These are phyloP conservation scores for Drosophila quinaria DNA, from an alignment of 2,888 invertebrate genomes.

Conservation along the genomic window DNA sequence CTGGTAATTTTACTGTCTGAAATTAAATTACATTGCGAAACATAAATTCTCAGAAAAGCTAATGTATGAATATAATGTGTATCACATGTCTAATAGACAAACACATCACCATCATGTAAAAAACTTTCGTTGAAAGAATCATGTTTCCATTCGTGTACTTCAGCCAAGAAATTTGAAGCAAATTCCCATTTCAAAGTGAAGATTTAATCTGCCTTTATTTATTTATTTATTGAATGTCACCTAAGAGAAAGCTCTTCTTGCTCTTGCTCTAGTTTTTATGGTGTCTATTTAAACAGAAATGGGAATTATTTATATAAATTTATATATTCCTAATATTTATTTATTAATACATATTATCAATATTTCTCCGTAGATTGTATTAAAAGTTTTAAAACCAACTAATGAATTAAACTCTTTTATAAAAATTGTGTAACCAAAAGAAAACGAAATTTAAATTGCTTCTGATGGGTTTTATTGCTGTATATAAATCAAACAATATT, in stretches of 20 bases:
- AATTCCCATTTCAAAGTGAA: not conserved
- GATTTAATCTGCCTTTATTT: too few relatives aligned
- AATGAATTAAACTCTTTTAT: not conserved
- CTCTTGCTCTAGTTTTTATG: too few relatives aligned
- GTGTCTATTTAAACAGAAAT: too few relatives aligned
- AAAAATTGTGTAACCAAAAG: not conserved
- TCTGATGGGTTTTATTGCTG: slow-evolving; percentile 3
- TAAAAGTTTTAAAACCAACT: not conserved
- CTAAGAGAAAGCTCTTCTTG: too few relatives aligned
- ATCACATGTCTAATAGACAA: not conserved
- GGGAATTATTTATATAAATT: too few relatives aligned
- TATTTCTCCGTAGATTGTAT: not conserved
- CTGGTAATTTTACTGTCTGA: not conserved
- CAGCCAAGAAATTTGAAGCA: not conserved
- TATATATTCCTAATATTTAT: too few relatives aligned
- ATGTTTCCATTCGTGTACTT: not conserved
- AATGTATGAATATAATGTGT: not conserved
- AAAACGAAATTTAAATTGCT: not conserved
- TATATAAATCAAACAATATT: not conserved
- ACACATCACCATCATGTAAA: not conserved
- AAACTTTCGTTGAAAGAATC: slow-evolving; percentile 1
- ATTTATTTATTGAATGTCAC: too few relatives aligned
- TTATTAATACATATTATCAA: too few relatives aligned
- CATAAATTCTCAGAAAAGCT: slow-evolving; percentile 2
- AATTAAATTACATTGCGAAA: not conserved